Evolutionary conservation across 2,888 invertebrate species (phyloP).

Genomic region (Homarus gammarus): DNA sequence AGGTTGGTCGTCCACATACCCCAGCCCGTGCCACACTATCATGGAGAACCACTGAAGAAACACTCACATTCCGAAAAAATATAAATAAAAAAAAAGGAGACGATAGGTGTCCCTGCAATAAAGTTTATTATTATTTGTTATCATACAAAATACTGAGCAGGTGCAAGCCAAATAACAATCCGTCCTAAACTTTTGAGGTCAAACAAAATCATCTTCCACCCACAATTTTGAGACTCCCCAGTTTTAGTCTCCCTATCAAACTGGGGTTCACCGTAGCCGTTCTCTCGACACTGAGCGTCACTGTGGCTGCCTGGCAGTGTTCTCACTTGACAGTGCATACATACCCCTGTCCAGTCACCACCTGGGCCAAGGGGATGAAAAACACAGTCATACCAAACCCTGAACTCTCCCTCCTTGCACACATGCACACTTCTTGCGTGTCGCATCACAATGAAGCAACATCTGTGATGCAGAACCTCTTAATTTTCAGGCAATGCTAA

Average conservation of each 20-base stretch:
- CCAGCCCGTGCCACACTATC: conserved; percentile 28
- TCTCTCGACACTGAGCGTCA: background rate
- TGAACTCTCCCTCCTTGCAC: background rate
- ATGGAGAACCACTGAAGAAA: conserved; percentile 38
- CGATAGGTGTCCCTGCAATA: conserved; percentile 60
- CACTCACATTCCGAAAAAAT: conserved; percentile 44
- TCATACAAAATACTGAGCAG: conserved; percentile 71
- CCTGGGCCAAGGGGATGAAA: background rate
- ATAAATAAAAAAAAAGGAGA: conserved; percentile 38
- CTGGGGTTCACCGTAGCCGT: background rate
- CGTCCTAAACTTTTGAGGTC: conserved; percentile 28
- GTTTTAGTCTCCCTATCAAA: background rate
- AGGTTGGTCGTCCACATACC: conserved; percentile 20
- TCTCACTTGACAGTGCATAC: background rate
- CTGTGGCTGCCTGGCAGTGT: background rate
- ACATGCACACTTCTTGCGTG: background rate
- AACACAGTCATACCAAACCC: background rate
- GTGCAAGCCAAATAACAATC: conserved; percentile 61
- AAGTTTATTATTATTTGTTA: conserved; percentile 49
- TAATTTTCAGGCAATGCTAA: background rate
- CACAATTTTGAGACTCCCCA: background rate
- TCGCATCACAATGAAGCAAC: background rate
- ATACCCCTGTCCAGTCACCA: background rate
- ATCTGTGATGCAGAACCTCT: background rate
- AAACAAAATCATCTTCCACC: conserved; percentile 5